Percentiles rank a stretch among this genome's conserved stretches.
phyloP scores from a whole-genome alignment of 2,797 vertebrate genomes.

The Notamacropus eugenii region DNA sequence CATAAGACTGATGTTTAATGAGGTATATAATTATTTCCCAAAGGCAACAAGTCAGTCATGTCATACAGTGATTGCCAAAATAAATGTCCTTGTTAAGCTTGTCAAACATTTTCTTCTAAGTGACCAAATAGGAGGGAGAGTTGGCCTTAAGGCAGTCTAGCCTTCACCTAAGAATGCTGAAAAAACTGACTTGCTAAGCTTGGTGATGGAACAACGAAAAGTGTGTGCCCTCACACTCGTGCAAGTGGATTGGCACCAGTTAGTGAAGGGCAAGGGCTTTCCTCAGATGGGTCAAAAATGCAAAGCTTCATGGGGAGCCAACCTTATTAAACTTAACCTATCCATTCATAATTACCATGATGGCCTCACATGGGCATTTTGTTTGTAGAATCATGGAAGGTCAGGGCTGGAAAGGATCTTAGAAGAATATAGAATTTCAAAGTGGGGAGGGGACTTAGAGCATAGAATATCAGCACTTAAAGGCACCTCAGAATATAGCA shows the following conservation, averaged over 20 bases:
- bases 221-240: neutral
- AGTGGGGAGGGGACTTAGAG: neutral
- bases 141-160: slow-evolving; percentile 57
- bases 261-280: neutral
- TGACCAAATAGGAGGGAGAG: slow-evolving; percentile 60
- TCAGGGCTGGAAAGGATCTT: neutral
- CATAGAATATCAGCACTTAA: neutral
- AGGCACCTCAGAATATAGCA: neutral
- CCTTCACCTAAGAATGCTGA: slow-evolving; percentile 31
- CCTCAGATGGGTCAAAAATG: neutral
- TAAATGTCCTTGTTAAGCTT: slow-evolving; percentile 66
- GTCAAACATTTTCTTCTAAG: slow-evolving; percentile 21
- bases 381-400: neutral
- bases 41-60: neutral
- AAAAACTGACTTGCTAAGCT: slow-evolving; percentile 58
- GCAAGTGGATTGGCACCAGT: neutral
- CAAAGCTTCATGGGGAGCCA: neutral
- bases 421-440: neutral
- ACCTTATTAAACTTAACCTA: neutral
- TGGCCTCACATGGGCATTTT: neutral
- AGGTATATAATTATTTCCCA: slow-evolving; percentile 37
- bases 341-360: neutral
- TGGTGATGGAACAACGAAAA: neutral
- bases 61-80: slow-evolving; percentile 65
- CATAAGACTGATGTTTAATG: neutral